These are phyloP conservation scores for Gallinago jamesoni DNA, from an alignment of 2,113 vertebrate species.

Conservation along the genomic window DNA sequence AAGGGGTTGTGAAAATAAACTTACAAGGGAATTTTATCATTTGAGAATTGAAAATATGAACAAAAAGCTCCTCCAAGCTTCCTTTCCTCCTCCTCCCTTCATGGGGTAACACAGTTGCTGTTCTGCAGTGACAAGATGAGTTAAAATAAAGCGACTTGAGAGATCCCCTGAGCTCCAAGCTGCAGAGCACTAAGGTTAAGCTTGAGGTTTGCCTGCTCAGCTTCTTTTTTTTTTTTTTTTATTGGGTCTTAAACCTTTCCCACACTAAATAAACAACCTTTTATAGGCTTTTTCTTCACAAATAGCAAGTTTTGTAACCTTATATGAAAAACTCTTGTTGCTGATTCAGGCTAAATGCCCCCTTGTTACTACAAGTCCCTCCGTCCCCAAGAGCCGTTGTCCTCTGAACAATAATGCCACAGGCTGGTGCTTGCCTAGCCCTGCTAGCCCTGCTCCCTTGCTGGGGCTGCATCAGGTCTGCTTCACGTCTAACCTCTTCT, in stretches of 20 bases:
- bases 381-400: accelerated
- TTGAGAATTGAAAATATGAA: neutral
- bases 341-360: neutral
- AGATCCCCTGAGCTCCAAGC: neutral
- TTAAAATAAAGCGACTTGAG: constrained; percentile 40
- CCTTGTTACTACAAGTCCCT: neutral
- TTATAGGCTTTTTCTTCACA: constrained; percentile 24
- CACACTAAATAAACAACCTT: constrained; percentile 52
- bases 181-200: constrained; percentile 44
- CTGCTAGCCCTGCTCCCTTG: accelerated
- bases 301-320: constrained; percentile 25
- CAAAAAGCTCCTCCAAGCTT: neutral
- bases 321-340: constrained; percentile 1
- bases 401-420: neutral
- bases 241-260: constrained; percentile 60
- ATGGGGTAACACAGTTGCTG: neutral
- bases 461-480: neutral
- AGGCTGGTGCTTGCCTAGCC: neutral
- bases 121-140: constrained; percentile 25
- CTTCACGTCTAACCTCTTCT: neutral
- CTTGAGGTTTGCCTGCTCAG: constrained; percentile 48
- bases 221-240: neutral
- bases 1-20: neutral
- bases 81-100: neutral
- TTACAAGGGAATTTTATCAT: neutral